Percentiles rank a stretch among this genome's conserved stretches.
These are phyloP conservation scores for Ochlodes sylvanus DNA, from an alignment of 2,888 invertebrate species.

Conservation along the genomic window DNA sequence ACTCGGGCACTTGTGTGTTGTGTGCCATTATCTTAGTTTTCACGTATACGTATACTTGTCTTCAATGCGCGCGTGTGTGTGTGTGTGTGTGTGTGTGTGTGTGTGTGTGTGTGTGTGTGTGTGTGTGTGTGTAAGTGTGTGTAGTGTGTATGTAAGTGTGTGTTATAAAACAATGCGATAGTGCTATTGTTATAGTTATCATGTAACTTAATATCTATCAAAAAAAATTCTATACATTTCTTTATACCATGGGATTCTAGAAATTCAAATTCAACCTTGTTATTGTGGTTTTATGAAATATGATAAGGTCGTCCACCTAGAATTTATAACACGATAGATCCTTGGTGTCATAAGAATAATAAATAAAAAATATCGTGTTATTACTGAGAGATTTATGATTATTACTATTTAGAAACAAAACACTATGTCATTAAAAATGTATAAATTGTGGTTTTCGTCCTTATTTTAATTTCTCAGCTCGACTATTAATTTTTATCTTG, in stretches of 20 bases:
- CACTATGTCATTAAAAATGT: neutral
- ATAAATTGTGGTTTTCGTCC: neutral
- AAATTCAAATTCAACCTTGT: neutral
- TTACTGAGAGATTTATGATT: neutral
- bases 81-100: too few species aligned
- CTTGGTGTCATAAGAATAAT: neutral
- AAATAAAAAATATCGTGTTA: neutral
- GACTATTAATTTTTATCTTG: neutral
- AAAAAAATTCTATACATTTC: too few species aligned
- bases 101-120: too few species aligned
- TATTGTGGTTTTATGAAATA: neutral
- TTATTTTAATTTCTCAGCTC: neutral
- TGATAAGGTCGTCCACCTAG: slow-evolving; percentile 2
- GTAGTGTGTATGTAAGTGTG: too few species aligned
- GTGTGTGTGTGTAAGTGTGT: too few species aligned
- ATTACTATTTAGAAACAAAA: slow-evolving; percentile 25
- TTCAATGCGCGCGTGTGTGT: too few species aligned
- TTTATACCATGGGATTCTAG: neutral
- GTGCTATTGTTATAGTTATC: too few species aligned
- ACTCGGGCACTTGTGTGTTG: slow-evolving; percentile 53
- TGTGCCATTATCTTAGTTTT: too few species aligned
- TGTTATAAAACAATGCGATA: too few species aligned
- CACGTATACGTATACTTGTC: too few species aligned
- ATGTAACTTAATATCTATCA: too few species aligned
- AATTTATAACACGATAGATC: slow-evolving; percentile 16